Base-by-base conservation (phyloP, 2,888 invertebrate genomes). In the Electrophaes corylata region DNA sequence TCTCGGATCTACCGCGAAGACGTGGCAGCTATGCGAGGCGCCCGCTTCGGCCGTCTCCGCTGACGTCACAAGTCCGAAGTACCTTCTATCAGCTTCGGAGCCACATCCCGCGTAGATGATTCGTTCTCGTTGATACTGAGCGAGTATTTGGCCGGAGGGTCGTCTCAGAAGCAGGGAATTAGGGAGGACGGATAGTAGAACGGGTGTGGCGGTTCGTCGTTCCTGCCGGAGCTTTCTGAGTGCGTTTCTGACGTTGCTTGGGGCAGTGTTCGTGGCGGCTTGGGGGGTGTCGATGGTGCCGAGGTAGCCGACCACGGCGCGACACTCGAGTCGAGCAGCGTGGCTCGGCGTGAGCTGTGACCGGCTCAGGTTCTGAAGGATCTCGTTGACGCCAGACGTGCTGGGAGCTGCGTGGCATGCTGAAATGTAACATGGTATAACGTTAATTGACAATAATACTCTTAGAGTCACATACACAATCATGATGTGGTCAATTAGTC, bases 281-380 rank as follows among this genome's bases (percentile, higher is more conserved):
- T 96, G 95, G 0, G 98, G 98, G 92, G 98, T 98, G 87, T 98
- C 98, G 64, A 99, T 98, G 1, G 98, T 98, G 18, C 98, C 98
- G 45, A 99, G 92, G 84, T 99, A 99, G 0, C 98, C 98, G 0
- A 99, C 97, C 1, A 99, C 94, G 0, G 96, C 96, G 68, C 96
- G 94, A 75, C 96, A 96, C 62, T 96, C 96, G 6, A 96, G 92
- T 0, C 94, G 91, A 0, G 88, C 79, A 0, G 75, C 78, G 33
- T 87, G 92, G 79, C 75, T 92, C 57, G 83, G 92, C 0, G 79
- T 83, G 2, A 88, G 78, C 58, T 90, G 91, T 0, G 81, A 86
- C 29, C 87, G 77, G 57, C 80, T 84, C 47, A 91, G 65, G 68
- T 89, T 90, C 55, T 90, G 89, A 0, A 90, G 75, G 47, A 90